Base-by-base conservation (phyloP, 2,113 vertebrate species). In the Tyrannus savana region DNA sequence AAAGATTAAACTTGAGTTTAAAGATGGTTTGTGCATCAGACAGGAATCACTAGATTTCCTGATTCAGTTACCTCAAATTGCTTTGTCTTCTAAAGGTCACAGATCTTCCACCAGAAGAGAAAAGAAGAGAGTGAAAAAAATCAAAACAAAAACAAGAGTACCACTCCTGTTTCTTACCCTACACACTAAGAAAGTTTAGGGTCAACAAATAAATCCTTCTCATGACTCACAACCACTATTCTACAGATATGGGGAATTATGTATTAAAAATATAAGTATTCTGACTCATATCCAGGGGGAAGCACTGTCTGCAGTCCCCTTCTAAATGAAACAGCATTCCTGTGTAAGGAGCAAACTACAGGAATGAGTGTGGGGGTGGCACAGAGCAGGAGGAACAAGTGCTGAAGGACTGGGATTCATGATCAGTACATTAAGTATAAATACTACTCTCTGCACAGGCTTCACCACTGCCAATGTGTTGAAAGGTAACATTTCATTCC, bases 401-500 rank as follows among this genome's bases (percentile, higher is more conserved):
- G 21, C 25, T 50, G 23, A n/a, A 78, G 46, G 41, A 74, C 64
- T 53, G 19, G 22, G 25, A 56, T 55, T 52, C 25, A 59, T 19
- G 31, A 2, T 19, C 33, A 10, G 4, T 33, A 56, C 12, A 18
- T 39, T 22, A 23, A 0, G 0, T 41, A 22, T 25, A 74, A 79
- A 42, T 7, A 52, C 5, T 25, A 6, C 63, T 35, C 64, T 25
- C 50, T 13, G 35, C 37, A 33, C 1, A 64, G 19, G 22, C 46
- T 85, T 14, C 12, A 69, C 9, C 27, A 15, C 39, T 19, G 13
- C 33, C 35, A 77, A 1, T 11, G 31, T 55, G 8, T 10, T 56
- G 17, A 78, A 27, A 71, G 9, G 6, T 16, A 87, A 39, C 2
- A 62, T 42, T 74, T 42, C 25, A 73, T 62, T 74, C 14, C 79